phyloP scores from a whole-genome alignment of 2,797 vertebrate species.

The Epinephelus awoara region DNA sequence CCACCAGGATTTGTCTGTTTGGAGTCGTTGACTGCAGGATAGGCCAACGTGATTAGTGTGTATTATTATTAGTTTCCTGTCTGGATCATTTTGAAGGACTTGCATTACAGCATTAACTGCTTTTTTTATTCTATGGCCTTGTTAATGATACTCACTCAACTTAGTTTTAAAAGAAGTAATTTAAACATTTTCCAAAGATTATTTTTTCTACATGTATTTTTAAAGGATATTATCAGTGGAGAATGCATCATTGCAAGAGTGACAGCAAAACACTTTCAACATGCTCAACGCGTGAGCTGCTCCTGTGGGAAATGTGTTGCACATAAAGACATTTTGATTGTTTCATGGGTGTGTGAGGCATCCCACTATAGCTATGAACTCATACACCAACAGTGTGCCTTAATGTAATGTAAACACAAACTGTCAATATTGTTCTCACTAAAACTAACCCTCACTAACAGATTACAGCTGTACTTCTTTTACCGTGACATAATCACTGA shows the following conservation, averaged over 20 bases:
- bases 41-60: not conserved
- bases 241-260: too few species aligned
- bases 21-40: not conserved
- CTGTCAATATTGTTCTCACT: not conserved
- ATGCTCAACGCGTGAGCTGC: not conserved
- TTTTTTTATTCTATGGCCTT: not conserved
- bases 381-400: not conserved
- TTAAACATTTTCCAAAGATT: too few species aligned
- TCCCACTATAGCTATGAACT: constrained; percentile 15
- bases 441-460: not conserved
- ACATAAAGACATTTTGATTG: constrained; percentile 21
- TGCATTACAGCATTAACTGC: not conserved
- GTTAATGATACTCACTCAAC: not conserved
- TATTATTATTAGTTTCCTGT: not conserved
- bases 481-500: too few species aligned
- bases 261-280: not conserved
- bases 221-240: not conserved
- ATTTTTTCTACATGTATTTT: too few species aligned
- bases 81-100: not conserved
- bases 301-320: constrained; percentile 5
- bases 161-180: too few species aligned
- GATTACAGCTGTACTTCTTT: not conserved
- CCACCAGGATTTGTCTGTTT: not conserved
- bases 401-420: not conserved
- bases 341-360: constrained; percentile 21